Evolutionary conservation across 2,888 invertebrate species (phyloP), one percentile per base, ranked within the genome.

Genomic region (Platypus cylindrus): DNA sequence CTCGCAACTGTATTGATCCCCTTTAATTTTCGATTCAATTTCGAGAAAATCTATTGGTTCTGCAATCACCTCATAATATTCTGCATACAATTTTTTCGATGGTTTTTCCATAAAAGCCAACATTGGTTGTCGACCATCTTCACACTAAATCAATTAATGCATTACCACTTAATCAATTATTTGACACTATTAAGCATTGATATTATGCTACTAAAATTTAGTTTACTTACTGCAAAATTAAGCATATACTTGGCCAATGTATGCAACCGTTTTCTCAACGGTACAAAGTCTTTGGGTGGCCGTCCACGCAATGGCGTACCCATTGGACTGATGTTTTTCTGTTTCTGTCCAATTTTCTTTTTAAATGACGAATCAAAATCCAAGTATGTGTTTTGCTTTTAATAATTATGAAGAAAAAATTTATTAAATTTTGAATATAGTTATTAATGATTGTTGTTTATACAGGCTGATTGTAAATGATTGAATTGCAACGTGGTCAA

Each of bases 91-190:
- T 55, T 93, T 90, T 58, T 85, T 84, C 17, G 90, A 90, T 0
- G 98, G 97, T 53, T 94, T 87, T 59, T 91, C 90, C 85, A 95
- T 85, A 57, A 98, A 98, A 49, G 89, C 74, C 36, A 87, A 65
- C 68, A 93, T 85, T 0, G 91, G 84, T 48, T 84, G 78, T 9
- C 95, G 70, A 0, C 85, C 87, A 48, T 80, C 82, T 25, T 73
- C 72, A 48, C 73, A 74, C 75, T 73, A 49, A 43, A 36, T n/a
- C 31, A 28, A n/a, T 8, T 20, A 20, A 20, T 20, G 5, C 9
- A n/a, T n/a, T n/a, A n/a, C n/a, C n/a, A n/a, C n/a, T 30, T 22
- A 29, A 14, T 14, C n/a, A 24, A 30, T 9, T 7, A 11, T 13
- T 20, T 5, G 8, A 20, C 5, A 20, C 22, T 20, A 8, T 20